A percentile compares a stretch with the other conserved stretches of the same genome.
phyloP scores from a whole-genome alignment of 1,140 invertebrate genomes.

The Heterodera schachtii region DNA sequence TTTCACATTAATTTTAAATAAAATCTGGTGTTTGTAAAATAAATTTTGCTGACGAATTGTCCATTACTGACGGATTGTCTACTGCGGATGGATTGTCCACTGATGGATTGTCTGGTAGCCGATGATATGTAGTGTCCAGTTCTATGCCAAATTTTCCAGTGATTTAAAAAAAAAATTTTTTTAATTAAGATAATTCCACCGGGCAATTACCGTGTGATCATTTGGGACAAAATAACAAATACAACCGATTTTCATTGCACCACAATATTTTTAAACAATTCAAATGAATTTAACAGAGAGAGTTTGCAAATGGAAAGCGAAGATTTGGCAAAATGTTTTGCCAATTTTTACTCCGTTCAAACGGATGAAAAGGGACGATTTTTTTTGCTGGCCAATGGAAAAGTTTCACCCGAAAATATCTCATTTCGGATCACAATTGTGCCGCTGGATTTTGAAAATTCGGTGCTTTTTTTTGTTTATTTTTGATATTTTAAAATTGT shows the following conservation, averaged over 20 bases:
- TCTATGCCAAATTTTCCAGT: no score
- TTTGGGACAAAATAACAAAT: background rate
- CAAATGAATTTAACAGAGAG: background rate
- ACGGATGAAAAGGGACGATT: background rate
- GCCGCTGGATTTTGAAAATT: background rate
- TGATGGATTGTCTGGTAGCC: no score
- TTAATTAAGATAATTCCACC: background rate
- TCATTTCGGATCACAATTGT: background rate
- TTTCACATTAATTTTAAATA: no score
- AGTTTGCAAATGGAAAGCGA: background rate
- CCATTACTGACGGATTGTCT: no score
- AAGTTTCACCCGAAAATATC: background rate
- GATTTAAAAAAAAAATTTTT: no score
- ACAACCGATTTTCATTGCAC: background rate
- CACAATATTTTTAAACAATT: background rate
- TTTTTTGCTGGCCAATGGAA: background rate
- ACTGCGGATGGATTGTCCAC: no score
- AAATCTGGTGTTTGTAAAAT: no score
- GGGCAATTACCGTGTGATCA: background rate
- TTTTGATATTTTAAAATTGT: no score
- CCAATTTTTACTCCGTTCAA: background rate
- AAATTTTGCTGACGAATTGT: no score
- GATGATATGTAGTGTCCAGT: no score
- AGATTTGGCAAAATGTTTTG: slow-evolving; percentile 1
- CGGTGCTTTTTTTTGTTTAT: background rate